Base-by-base conservation (phyloP, 2,888 invertebrate species). In the Rhamnusium bicolor region DNA sequence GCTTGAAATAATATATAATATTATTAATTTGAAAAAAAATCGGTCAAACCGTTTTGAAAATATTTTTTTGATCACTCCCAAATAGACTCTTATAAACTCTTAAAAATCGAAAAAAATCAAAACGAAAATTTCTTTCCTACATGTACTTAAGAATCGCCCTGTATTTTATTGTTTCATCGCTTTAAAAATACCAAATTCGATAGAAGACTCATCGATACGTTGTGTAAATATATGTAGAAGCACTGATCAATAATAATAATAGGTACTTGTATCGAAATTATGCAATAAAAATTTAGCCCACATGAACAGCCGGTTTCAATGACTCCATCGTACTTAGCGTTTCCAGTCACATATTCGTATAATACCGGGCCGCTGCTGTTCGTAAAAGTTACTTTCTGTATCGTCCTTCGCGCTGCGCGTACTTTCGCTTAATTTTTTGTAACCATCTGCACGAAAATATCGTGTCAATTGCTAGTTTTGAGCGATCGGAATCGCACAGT, bases 401-500 rank as follows among this genome's bases (percentile, higher is more conserved):
- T 19, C 61, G 61, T 61, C 61, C 61, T 61, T 61, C 61, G 61
- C 27, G 21, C 18, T 16, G 18, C 58, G 54, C 54, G 16, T 18
- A 29, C 58, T 32, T 60, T 60, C 32, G 29, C 7, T 32, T 29
- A 32, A 27, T 8, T 60, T 60, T 60, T 60, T 60, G 18, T 10
- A 40, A 12, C 32, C 58, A 60, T 60, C 58, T 40, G 32, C 16
- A 18, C 10, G 58, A 29, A 60, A 60, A 10, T 16, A 4, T 18
- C 58, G 10, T 16, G 51, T 12, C 16, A 51, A 51, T 51, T 51
- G 18, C 19, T 18, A 7, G 49, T 49, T 51, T 51, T 10, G 10
- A 51, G 1, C 51, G 51, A 51, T 6, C 18, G 10, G 40, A 5
- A 18, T 29, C 29, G 12, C 29, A 8, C 14, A 27, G 16, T 40